Conservation (phyloP, 1,140 invertebrate genomes). For the Magallana angulata region DNA sequence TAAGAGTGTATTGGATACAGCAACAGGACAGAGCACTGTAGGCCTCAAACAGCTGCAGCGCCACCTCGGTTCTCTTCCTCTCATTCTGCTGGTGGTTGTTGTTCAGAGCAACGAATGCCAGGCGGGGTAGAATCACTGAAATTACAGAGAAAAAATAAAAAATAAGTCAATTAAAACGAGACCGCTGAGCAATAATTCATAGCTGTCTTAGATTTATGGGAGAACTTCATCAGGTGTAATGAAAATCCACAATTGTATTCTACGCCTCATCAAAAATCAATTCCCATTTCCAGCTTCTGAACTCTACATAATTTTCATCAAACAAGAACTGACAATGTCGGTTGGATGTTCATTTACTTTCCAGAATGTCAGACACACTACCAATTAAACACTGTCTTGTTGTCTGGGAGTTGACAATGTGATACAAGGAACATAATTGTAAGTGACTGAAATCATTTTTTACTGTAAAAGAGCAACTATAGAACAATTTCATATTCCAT, state of each 20-base stretch:
- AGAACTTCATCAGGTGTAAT: neutral
- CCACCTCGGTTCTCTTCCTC: slow-evolving; percentile 82
- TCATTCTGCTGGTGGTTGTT: slow-evolving; percentile 82
- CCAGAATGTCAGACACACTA: neutral
- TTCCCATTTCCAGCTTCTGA: neutral
- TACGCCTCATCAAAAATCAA: neutral
- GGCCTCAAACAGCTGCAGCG: slow-evolving; percentile 84
- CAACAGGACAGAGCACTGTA: slow-evolving; percentile 86
- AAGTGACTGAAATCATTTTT: no score
- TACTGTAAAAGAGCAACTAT: no score
- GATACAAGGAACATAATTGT: no score
- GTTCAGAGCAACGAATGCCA: slow-evolving; percentile 82
- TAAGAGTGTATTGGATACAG: slow-evolving; percentile 77
- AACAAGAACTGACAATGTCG: neutral
- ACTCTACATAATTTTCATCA: neutral
- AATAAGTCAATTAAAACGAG: slow-evolving; percentile 15
- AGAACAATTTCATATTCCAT: no score
- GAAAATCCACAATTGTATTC: neutral
- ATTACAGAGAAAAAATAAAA: slow-evolving; percentile 60
- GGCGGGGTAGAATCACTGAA: slow-evolving; percentile 84
- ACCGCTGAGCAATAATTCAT: neutral
- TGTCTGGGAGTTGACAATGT: no score
- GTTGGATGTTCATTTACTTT: neutral
- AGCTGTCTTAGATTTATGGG: neutral
- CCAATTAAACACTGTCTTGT: no score